phyloP scores from a whole-genome alignment of 2,888 invertebrate genomes.

The Palloptera scutellata region DNA sequence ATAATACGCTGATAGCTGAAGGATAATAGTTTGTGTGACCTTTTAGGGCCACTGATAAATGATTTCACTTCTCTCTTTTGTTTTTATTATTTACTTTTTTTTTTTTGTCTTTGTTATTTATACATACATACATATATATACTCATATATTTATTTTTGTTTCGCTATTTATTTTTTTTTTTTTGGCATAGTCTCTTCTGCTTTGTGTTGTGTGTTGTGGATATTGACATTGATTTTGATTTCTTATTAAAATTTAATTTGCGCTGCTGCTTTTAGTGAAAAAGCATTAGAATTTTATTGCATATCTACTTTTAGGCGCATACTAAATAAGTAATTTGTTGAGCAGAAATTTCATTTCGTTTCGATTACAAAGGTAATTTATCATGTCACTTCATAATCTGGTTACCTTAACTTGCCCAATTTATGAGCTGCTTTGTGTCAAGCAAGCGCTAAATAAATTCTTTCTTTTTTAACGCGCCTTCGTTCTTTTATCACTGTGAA shows the following conservation, averaged over 20 bases:
- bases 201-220: constrained; percentile 1
- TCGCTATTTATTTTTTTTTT: too few species aligned
- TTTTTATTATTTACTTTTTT: constrained; percentile 7
- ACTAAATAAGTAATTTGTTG: background rate
- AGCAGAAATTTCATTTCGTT: constrained; percentile 11
- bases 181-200: background rate
- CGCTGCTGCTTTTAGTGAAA: constrained; percentile 5
- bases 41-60: constrained; percentile 10
- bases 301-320: background rate
- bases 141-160: background rate
- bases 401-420: too few species aligned
- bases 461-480: background rate
- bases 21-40: constrained; percentile 27
- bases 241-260: background rate
- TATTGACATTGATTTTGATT: constrained; percentile 20
- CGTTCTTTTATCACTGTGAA: constrained; percentile 6
- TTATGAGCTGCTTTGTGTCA: too few species aligned
- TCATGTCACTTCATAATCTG: constrained; percentile 12
- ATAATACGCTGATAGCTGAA: constrained; percentile 25
- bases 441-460: too few species aligned
- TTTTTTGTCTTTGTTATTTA: background rate
- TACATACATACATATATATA: too few species aligned
- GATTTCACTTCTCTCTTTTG: background rate
- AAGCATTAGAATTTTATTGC: constrained; percentile 21
- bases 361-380: constrained; percentile 23